Conservation (phyloP, 2,113 vertebrate species). For the Myotis lucifugus region DNA sequence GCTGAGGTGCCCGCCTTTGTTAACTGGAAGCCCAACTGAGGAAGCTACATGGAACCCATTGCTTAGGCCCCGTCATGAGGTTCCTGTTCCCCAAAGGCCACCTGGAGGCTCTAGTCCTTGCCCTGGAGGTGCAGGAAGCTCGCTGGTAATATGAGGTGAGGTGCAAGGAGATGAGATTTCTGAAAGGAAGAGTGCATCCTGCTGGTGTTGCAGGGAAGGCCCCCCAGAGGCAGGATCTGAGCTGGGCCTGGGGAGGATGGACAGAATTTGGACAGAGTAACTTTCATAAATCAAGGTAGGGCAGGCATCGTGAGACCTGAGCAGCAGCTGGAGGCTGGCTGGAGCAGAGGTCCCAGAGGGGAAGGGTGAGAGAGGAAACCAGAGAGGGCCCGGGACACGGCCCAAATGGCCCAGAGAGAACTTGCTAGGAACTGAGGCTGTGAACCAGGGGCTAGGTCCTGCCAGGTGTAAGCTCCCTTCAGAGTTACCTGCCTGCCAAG, state of each 20-base stretch:
- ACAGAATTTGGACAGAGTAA: background rate
- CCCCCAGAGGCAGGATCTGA: background rate
- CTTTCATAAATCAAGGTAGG: no score
- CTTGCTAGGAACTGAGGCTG: background rate
- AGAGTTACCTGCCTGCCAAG: background rate
- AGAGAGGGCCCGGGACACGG: background rate
- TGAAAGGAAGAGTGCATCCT: background rate
- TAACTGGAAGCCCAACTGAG: rapidly evolving
- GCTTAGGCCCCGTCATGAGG: background rate
- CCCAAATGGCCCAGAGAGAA: background rate
- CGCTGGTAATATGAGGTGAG: background rate
- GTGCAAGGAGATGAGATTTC: background rate
- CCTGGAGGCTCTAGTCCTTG: background rate
- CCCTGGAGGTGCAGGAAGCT: background rate
- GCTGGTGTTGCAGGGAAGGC: background rate
- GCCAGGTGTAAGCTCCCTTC: background rate
- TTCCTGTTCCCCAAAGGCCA: background rate
- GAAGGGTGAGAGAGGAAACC: background rate
- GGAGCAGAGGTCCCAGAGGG: background rate
- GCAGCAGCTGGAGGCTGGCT: background rate
- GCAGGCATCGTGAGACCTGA: rapidly evolving
- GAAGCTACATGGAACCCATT: background rate
- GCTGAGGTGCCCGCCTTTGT: background rate
- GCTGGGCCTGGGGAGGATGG: background rate
- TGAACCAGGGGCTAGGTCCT: background rate